Evolutionary conservation across 1,140 invertebrate species (phyloP).

Genomic region (Telenomus remus): DNA sequence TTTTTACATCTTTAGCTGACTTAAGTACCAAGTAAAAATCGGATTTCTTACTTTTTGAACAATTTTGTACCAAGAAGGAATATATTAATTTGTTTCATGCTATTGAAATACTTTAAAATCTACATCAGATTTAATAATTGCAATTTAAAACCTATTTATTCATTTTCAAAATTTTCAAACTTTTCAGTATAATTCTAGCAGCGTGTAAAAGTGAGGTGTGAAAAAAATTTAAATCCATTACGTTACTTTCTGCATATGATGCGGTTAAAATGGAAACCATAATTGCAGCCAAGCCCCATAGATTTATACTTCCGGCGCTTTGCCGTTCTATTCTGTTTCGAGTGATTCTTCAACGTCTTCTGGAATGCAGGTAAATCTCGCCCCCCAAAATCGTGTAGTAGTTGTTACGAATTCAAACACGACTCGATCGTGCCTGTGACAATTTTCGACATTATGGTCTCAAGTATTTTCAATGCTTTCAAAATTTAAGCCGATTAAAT

Average conservation of each 20-base stretch:
- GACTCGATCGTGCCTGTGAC: constrained; percentile 30
- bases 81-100: too few relatives aligned
- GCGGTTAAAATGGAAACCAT: constrained; percentile 56
- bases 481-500: constrained; percentile 38
- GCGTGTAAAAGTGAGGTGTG: constrained; percentile 36
- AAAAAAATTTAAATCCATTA: constrained; percentile 52
- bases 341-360: constrained; percentile 44
- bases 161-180: not conserved
- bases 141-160: too few relatives aligned
- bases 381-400: constrained; percentile 13
- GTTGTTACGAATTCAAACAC: constrained; percentile 38
- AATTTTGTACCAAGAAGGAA: too few relatives aligned
- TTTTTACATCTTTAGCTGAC: constrained; percentile 14
- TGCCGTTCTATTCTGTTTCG: constrained; percentile 25
- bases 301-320: constrained; percentile 67
- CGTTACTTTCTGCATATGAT: constrained; percentile 23
- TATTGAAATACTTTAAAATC: too few relatives aligned
- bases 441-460: constrained; percentile 28
- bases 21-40: constrained; percentile 30
- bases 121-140: not conserved
- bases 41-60: constrained; percentile 22
- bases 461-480: constrained; percentile 31
- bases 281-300: constrained; percentile 61
- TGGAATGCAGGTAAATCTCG: constrained; percentile 32
- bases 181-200: constrained; percentile 43